Evolutionary conservation across 92 coral and sea anemone species (phyloP).

Genomic region (Siderastrea radians): DNA sequence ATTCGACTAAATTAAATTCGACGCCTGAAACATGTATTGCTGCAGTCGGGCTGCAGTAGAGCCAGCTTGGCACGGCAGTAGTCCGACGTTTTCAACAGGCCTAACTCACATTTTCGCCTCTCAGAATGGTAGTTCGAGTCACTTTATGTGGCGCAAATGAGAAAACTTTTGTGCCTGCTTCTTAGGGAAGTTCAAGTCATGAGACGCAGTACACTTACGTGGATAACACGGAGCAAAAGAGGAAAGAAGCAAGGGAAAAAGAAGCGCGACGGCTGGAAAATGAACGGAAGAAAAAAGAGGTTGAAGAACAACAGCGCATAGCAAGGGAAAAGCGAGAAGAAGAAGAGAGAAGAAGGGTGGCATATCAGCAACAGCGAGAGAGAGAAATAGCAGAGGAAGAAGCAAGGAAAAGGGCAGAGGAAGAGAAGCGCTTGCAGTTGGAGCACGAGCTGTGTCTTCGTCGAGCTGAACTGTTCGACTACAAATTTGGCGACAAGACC

Average conservation of each 20-base stretch:
- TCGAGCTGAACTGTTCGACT: slow-evolving; percentile 54
- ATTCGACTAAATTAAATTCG: no score
- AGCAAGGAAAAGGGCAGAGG: slow-evolving; percentile 27
- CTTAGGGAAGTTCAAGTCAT: slow-evolving; percentile 29
- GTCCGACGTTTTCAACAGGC: no score
- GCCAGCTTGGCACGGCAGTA: no score
- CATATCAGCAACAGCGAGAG: no score
- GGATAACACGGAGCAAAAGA: slow-evolving; percentile 45
- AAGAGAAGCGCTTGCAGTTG: slow-evolving; percentile 19
- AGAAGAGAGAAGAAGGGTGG: background rate
- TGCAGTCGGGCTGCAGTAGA: no score
- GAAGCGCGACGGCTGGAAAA: slow-evolving; percentile 53
- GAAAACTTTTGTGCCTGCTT: background rate
- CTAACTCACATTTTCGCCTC: no score
- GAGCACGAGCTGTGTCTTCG: slow-evolving; percentile 50
- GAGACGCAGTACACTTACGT: slow-evolving; percentile 70
- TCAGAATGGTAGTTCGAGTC: no score
- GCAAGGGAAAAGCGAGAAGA: slow-evolving; percentile 1
- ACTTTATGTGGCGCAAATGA: no score
- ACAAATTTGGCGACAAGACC: slow-evolving; percentile 71
- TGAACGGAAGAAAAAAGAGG: slow-evolving; percentile 35
- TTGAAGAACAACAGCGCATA: slow-evolving; percentile 16
- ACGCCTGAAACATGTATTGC: no score
- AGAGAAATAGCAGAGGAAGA: slow-evolving; percentile 6
- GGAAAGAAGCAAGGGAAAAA: slow-evolving; percentile 23